These are phyloP conservation scores for Falco naumanni DNA, from an alignment of 2,797 vertebrate genomes.

Conservation along the genomic window DNA sequence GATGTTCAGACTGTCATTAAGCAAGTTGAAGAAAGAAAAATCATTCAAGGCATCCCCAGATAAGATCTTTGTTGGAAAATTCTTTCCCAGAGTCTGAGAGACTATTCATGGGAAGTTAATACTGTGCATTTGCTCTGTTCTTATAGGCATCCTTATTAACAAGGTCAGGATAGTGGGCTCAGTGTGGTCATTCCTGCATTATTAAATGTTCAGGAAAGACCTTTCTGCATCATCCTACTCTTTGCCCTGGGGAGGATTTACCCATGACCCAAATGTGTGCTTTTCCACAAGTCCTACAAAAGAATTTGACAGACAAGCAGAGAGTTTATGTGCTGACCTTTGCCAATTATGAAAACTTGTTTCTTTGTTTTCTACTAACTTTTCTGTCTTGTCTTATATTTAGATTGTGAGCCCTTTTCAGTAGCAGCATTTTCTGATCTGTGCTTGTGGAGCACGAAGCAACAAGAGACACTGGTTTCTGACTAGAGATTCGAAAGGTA, in stretches of 20 bases:
- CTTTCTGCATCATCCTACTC: not conserved
- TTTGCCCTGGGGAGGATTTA: rapidly evolving
- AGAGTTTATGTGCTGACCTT: not conserved
- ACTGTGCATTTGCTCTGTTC: not conserved
- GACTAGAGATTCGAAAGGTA: not conserved
- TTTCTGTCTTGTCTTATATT: not conserved
- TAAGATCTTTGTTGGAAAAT: not conserved
- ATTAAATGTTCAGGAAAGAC: not conserved
- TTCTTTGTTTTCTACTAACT: not conserved
- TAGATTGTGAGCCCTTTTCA: not conserved
- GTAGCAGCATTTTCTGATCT: not conserved
- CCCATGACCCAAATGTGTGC: not conserved
- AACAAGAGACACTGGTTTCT: not conserved
- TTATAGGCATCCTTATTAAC: not conserved
- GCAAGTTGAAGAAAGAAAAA: not conserved
- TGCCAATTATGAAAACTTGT: not conserved
- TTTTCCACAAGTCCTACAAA: not conserved
- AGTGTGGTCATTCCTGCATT: not conserved
- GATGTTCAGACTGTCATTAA: not conserved
- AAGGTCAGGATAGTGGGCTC: not conserved
- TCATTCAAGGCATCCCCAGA: not conserved
- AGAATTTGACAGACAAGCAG: not conserved
- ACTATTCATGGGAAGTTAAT: not conserved
- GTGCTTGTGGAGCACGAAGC: not conserved
- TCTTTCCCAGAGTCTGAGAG: not conserved